A percentile compares a stretch with the other conserved stretches of the same genome.
phyloP scores from a whole-genome alignment of 1,140 invertebrate species.

The Pseudomyrmex sp. region DNA sequence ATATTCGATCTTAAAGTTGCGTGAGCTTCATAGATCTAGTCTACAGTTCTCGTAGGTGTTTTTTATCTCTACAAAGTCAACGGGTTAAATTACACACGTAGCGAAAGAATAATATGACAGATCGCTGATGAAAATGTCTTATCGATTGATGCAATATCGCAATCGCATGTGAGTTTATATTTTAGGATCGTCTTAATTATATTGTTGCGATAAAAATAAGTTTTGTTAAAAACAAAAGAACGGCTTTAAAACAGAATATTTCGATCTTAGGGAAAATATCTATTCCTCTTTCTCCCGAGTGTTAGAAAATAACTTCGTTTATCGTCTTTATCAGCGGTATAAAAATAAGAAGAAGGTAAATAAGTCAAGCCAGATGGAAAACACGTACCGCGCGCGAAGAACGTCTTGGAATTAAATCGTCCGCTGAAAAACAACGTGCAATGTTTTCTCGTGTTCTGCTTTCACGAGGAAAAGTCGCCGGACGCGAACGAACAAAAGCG shows the following conservation, averaged over 20 bases:
- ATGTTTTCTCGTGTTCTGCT: not conserved
- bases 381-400: not conserved
- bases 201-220: not conserved
- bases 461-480: slow-evolving; percentile 26
- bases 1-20: too few relatives aligned
- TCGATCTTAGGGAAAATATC: too few relatives aligned
- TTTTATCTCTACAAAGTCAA: too few relatives aligned
- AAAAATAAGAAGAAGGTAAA: slow-evolving; percentile 39
- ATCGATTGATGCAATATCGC: too few relatives aligned
- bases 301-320: slow-evolving; percentile 11
- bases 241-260: not conserved
- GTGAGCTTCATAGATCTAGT: too few relatives aligned
- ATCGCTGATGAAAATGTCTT: too few relatives aligned
- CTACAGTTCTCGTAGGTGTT: too few relatives aligned
- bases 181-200: not conserved
- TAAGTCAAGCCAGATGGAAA: slow-evolving; percentile 38
- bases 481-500: not conserved
- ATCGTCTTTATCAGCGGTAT: slow-evolving; percentile 1
- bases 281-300: not conserved
- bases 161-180: too few relatives aligned
- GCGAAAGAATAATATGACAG: too few relatives aligned
- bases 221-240: not conserved
- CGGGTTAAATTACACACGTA: too few relatives aligned
- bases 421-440: not conserved
- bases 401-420: slow-evolving; percentile 21